A percentile compares a stretch with the other conserved stretches of the same genome.
These are phyloP conservation scores for Drosophila stalkeri DNA, from an alignment of 2,888 invertebrate species.

Conservation along the genomic window DNA sequence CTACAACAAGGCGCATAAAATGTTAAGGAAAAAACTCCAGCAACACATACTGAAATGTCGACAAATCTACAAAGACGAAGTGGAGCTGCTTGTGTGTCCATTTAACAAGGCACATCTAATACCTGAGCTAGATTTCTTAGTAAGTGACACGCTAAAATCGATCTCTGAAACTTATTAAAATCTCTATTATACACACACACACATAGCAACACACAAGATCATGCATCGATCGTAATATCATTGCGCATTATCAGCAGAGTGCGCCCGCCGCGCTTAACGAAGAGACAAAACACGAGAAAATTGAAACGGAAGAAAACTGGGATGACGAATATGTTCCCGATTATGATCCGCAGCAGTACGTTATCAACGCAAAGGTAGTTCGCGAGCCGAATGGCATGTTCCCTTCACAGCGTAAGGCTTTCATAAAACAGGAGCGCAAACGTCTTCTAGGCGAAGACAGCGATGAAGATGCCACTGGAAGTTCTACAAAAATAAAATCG, in stretches of 20 bases:
- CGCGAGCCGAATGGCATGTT: slow-evolving; percentile 70
- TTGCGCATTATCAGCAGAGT: slow-evolving; percentile 56
- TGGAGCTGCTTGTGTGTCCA: slow-evolving; percentile 86
- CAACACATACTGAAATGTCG: slow-evolving; percentile 87
- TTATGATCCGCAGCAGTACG: slow-evolving; percentile 77
- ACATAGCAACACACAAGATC: slow-evolving; percentile 58
- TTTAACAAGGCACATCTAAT: slow-evolving; percentile 87
- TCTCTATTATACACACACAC: no score
- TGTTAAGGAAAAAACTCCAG: slow-evolving; percentile 86
- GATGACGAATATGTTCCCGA: slow-evolving; percentile 64
- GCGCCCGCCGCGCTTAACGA: slow-evolving; percentile 41
- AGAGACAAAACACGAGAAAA: slow-evolving; percentile 59
- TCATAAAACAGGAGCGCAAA: slow-evolving; percentile 76
- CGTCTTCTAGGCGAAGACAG: slow-evolving; percentile 61
- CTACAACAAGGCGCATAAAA: slow-evolving; percentile 86
- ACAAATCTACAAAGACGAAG: slow-evolving; percentile 85
- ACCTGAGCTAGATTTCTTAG: slow-evolving; percentile 85
- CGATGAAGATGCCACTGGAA: slow-evolving; percentile 21
- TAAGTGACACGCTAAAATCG: slow-evolving; percentile 28
- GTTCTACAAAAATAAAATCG: background rate
- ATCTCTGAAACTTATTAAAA: background rate
- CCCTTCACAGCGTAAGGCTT: slow-evolving; percentile 74
- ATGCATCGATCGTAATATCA: slow-evolving; percentile 63
- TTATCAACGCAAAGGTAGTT: slow-evolving; percentile 66
- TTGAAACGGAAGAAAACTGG: slow-evolving; percentile 67